phyloP scores from a whole-genome alignment of 2,888 invertebrate species.

The Synergus itoensis region DNA sequence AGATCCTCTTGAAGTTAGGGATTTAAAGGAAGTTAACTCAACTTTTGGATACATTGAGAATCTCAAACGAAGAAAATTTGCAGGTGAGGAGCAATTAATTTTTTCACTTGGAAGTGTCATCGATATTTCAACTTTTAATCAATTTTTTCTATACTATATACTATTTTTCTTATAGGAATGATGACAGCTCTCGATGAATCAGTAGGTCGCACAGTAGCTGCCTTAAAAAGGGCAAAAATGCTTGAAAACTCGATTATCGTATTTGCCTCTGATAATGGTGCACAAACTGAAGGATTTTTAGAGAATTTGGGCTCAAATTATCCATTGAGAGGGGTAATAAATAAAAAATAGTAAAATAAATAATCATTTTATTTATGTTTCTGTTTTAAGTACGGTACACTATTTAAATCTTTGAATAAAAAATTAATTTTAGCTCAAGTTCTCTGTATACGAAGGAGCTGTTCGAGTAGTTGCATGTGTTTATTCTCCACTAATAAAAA shows the following conservation, averaged over 20 bases:
- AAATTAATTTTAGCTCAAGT: slow-evolving; percentile 81
- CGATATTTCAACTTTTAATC: neutral
- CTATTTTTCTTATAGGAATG: slow-evolving; percentile 77
- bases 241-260: neutral
- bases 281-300: slow-evolving; percentile 78
- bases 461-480: slow-evolving; percentile 87
- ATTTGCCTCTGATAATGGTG: slow-evolving; percentile 82
- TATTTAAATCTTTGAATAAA: neutral
- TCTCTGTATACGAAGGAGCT: slow-evolving; percentile 92
- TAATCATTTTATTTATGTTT: neutral
- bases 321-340: slow-evolving; percentile 80
- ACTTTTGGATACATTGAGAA: slow-evolving; percentile 86
- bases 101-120: neutral
- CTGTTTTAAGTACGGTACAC: neutral
- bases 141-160: neutral
- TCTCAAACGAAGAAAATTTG: slow-evolving; percentile 84
- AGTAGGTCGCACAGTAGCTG: neutral
- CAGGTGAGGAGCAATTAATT: slow-evolving; percentile 80
- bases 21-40: slow-evolving; percentile 81
- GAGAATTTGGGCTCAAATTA: slow-evolving; percentile 82
- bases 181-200: slow-evolving; percentile 81
- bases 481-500: slow-evolving; percentile 84
- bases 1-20: slow-evolving; percentile 85
- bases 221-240: neutral
- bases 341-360: too few species aligned